Evolutionary conservation across 2,888 invertebrate genomes (phyloP).

Genomic region (Agrotis exclamationis): DNA sequence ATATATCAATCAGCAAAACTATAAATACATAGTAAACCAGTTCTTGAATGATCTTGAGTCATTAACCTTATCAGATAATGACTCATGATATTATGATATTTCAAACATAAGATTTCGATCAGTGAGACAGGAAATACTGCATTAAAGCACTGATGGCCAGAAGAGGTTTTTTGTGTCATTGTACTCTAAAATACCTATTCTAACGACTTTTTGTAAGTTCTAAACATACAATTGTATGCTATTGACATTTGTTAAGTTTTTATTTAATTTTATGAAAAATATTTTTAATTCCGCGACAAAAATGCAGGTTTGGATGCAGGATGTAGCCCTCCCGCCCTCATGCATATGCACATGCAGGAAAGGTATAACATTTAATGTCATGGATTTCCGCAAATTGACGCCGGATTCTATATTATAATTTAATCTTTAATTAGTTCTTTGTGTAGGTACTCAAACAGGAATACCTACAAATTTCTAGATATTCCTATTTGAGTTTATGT

Average conservation of each 20-base stretch:
- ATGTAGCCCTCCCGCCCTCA: no score
- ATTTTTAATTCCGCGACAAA: no score
- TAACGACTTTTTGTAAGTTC: conserved; percentile 17
- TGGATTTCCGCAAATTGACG: no score
- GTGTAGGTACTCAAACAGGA: no score
- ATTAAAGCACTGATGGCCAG: conserved; percentile 2
- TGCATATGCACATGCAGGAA: no score
- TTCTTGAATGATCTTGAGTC: conserved; percentile 17
- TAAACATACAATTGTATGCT: not conserved
- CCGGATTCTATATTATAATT: no score
- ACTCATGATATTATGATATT: conserved; percentile 7
- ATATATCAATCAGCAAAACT: not conserved
- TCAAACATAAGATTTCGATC: conserved; percentile 12
- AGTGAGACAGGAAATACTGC: conserved; percentile 28
- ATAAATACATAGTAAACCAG: conserved; percentile 6
- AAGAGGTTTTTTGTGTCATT: conserved; percentile 1
- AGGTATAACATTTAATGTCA: no score
- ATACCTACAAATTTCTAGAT: not conserved
- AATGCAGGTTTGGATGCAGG: no score
- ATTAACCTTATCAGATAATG: conserved; percentile 21
- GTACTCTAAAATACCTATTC: conserved; percentile 6
- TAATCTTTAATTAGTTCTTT: not conserved
- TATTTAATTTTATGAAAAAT: no score
- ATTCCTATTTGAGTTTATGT: not conserved
- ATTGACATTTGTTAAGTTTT: conserved; percentile 12